Evolutionary conservation across 2,113 vertebrate genomes (phyloP).

Genomic region (Chaetodon auriga): DNA sequence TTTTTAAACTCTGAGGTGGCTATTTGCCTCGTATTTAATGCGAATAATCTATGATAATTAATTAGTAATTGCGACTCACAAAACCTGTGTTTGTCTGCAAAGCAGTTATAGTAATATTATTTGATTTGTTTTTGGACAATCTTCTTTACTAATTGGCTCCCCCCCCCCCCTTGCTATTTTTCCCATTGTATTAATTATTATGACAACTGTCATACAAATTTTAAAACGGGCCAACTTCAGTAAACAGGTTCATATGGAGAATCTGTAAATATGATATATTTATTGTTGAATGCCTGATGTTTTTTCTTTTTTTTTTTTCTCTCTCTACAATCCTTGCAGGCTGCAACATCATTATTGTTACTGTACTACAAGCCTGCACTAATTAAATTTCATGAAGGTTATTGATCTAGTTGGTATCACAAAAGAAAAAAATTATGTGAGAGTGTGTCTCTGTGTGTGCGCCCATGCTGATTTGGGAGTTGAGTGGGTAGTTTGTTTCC

Average conservation of each 20-base stretch:
- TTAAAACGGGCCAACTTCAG: neutral
- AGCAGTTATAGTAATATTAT: neutral
- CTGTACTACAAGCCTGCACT: slow-evolving; percentile 22
- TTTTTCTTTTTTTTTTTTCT: no score
- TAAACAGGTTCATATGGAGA: neutral
- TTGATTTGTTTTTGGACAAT: slow-evolving; percentile 9
- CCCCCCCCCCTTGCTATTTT: neutral
- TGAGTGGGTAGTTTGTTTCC: neutral
- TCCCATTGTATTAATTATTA: neutral
- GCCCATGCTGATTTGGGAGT: neutral
- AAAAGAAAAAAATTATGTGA: slow-evolving; percentile 26
- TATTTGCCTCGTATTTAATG: neutral
- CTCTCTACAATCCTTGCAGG: neutral
- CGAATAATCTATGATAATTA: neutral
- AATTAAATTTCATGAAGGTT: slow-evolving; percentile 47
- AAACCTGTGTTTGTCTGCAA: neutral
- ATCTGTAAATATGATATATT: slow-evolving; percentile 16
- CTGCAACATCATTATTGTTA: slow-evolving; percentile 16
- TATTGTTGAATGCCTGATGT: neutral
- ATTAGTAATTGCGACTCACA: neutral
- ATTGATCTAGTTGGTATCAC: slow-evolving; percentile 39
- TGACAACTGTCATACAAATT: neutral
- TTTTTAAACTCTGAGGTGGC: neutral
- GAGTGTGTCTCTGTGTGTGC: neutral
- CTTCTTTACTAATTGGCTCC: neutral